These are phyloP conservation scores for Proteles cristata DNA, from an alignment of 2,113 vertebrate genomes.

Conservation along the genomic window DNA sequence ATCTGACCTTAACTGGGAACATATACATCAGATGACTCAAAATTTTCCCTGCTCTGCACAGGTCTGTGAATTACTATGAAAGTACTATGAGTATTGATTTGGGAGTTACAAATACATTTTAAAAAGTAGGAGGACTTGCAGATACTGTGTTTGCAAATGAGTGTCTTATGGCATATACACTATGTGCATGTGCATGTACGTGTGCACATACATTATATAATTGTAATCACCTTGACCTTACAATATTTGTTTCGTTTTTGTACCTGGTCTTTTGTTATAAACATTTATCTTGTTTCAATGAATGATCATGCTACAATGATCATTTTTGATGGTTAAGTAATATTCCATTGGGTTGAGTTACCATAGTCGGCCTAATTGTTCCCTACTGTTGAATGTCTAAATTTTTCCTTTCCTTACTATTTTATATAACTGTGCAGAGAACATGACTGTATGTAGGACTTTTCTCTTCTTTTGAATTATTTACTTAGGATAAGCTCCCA, in stretches of 20 bases:
- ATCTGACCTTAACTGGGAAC: neutral
- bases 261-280: neutral
- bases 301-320: neutral
- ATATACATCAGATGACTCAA: neutral
- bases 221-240: neutral
- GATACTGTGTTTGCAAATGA: neutral
- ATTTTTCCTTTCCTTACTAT: neutral
- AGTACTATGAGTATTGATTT: neutral
- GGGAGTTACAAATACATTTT: neutral
- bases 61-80: neutral
- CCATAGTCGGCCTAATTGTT: neutral
- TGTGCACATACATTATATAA: neutral
- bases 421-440: neutral
- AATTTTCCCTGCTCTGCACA: neutral
- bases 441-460: neutral
- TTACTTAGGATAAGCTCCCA: neutral
- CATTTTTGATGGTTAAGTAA: neutral
- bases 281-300: neutral
- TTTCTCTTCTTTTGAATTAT: neutral
- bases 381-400: neutral
- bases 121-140: neutral
- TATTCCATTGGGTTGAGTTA: neutral
- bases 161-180: neutral
- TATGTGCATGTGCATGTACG: too few species aligned
- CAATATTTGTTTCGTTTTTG: neutral